Base-by-base conservation (phyloP, 2,888 invertebrate genomes). In the Halictus ligatus region DNA sequence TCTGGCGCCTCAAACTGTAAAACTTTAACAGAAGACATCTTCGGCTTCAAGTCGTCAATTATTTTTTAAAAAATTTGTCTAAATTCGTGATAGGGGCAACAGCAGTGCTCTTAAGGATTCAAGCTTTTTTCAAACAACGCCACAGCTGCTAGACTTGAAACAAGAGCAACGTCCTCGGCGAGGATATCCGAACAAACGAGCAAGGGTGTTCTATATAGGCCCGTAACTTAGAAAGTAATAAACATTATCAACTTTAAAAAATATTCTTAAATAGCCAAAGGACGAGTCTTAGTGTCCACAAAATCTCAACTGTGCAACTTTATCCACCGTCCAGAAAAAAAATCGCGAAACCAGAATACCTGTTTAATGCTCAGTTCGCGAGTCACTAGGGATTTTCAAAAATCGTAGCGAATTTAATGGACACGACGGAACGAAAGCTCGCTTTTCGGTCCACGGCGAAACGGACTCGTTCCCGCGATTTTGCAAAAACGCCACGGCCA, bases 401-500 rank as follows among this genome's bases (percentile, higher is more conserved):
- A 35, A 1, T 35, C 35, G 35, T 35, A 35, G 35, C 35, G 35
- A 35, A 35, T 35, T 35, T 48, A 48, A 18, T 15, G 46, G 8
- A 15, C 46, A 7, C 15, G 46, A 48, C 46, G 46, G 5, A 29
- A 60, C 29, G 64, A 76, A 48, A 64, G 76, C 35, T 48, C 18
- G 64, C 35, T 21, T 29, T 29, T 76, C 29, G 21, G 29, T 29
- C 21, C 46, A 48, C 75, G 75, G 25, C 7, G 46, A 46, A 64
- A 64, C n/a, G 21, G 64, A 29, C 64, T 64, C 76, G 60, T 76
- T 64, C 8, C 64, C 48, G 64, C 64, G 64, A 35, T 29, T 46
- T 76, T n/a, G 15, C 76, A 64, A 64, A 64, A 64, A 76, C 48
- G 76, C 64, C 64, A 29, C 76, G 64, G 48, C 7, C 76, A 29